Conservation (phyloP, 1,140 invertebrate species). For the Rhynchophorus ferrugineus region DNA sequence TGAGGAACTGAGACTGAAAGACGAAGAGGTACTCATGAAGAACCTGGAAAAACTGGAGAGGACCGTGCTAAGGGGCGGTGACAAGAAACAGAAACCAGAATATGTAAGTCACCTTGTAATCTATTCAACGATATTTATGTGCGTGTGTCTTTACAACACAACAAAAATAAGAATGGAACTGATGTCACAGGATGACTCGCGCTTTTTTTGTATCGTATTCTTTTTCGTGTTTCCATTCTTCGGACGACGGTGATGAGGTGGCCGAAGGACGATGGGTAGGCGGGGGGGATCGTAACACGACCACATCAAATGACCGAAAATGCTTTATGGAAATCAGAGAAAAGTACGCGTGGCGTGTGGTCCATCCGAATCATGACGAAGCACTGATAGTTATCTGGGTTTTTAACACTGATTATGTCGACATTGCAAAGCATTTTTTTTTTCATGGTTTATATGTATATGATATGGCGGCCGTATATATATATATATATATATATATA, state of each 20-base stretch:
- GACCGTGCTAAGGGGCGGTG: constrained; percentile 78
- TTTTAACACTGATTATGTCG: constrained; percentile 8
- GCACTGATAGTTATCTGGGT: not conserved
- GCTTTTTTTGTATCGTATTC: no score
- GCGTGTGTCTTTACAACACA: no score
- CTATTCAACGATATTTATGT: not conserved
- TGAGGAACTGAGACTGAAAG: constrained; percentile 92
- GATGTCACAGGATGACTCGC: no score
- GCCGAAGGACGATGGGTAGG: no score
- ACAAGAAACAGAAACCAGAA: constrained; percentile 95
- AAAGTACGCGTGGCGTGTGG: constrained; percentile 18
- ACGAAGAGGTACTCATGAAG: constrained; percentile 75
- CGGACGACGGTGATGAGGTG: no score
- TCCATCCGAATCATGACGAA: constrained; percentile 11
- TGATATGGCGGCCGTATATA: no score
- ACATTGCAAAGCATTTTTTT: not conserved
- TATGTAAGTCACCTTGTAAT: constrained; percentile 64
- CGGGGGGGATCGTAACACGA: no score
- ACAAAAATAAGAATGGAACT: no score
- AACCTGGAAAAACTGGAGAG: constrained; percentile 84
- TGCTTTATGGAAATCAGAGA: no score
- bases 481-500: no score
- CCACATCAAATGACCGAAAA: no score
- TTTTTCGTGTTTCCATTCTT: no score
- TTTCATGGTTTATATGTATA: not conserved